These are phyloP conservation scores for Anguilla japonica DNA, from an alignment of 2,113 vertebrate genomes.

Conservation along the genomic window DNA sequence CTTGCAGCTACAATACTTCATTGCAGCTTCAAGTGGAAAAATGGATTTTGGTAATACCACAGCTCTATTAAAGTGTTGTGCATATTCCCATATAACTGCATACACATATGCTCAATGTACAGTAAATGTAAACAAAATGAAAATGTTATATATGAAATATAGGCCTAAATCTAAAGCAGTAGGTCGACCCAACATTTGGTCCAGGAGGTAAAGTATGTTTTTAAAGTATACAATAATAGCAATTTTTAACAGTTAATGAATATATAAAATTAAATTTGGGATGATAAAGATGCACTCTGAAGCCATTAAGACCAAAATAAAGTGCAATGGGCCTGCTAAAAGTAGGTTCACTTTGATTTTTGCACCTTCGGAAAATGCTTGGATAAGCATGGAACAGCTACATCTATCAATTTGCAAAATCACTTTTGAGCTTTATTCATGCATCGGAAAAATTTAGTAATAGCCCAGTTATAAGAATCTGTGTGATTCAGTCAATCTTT, in stretches of 20 bases:
- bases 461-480: constrained; percentile 46
- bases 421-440: constrained; percentile 53
- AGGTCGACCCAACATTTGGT: neutral
- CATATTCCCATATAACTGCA: neutral
- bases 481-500: constrained; percentile 55
- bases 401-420: constrained; percentile 57
- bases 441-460: constrained; percentile 52
- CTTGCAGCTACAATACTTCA: constrained; percentile 9
- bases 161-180: too few relatives aligned
- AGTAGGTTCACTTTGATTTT: constrained; percentile 26
- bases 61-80: neutral
- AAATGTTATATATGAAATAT: neutral
- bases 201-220: neutral
- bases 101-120: neutral
- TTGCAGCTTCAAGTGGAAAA: constrained; percentile 30
- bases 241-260: neutral
- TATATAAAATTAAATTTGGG: constrained; percentile 17
- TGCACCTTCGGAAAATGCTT: constrained; percentile 15
- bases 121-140: neutral
- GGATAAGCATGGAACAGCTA: constrained; percentile 1
- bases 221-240: neutral
- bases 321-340: constrained; percentile 28
- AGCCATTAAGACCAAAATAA: constrained; percentile 39
- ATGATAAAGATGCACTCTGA: constrained; percentile 34
- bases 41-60: constrained; percentile 15